Percentiles rank a stretch among this genome's conserved stretches.
Evolutionary conservation across 1,140 invertebrate genomes (phyloP).

Genomic region (Periplaneta americana): DNA sequence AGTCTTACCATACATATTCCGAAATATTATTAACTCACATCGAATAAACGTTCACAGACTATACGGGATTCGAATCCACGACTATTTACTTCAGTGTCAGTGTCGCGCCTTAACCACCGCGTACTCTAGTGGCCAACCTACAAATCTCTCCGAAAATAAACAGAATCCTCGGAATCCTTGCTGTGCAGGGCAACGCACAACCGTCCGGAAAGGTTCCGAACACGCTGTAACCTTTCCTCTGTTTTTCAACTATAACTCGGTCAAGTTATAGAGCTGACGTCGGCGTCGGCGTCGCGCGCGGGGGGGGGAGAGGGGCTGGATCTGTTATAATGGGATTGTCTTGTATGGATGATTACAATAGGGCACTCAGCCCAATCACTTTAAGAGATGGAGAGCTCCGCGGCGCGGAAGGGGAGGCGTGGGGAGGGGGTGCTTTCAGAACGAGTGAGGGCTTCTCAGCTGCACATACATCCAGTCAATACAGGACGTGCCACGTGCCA

Average conservation of each 20-base stretch:
- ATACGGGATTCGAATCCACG: too few relatives aligned
- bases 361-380: constrained; percentile 32
- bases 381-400: constrained; percentile 20
- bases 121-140: too few relatives aligned
- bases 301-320: neutral
- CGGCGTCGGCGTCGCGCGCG: neutral
- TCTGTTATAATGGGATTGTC: constrained; percentile 34
- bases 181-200: too few relatives aligned
- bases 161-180: too few relatives aligned
- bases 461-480: neutral
- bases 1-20: too few relatives aligned
- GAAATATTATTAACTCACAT: too few relatives aligned
- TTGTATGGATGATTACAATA: constrained; percentile 38
- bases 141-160: too few relatives aligned
- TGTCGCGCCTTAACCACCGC: too few relatives aligned
- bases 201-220: too few relatives aligned
- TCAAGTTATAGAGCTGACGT: neutral
- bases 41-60: too few relatives aligned
- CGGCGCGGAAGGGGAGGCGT: neutral
- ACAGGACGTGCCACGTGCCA: neutral
- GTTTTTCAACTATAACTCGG: neutral
- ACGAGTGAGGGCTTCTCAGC: constrained; percentile 2
- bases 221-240: neutral
- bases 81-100: too few relatives aligned
- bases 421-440: constrained; percentile 5